Base-by-base conservation (phyloP, 2,888 invertebrate genomes). In the Drosophila anomalata region DNA sequence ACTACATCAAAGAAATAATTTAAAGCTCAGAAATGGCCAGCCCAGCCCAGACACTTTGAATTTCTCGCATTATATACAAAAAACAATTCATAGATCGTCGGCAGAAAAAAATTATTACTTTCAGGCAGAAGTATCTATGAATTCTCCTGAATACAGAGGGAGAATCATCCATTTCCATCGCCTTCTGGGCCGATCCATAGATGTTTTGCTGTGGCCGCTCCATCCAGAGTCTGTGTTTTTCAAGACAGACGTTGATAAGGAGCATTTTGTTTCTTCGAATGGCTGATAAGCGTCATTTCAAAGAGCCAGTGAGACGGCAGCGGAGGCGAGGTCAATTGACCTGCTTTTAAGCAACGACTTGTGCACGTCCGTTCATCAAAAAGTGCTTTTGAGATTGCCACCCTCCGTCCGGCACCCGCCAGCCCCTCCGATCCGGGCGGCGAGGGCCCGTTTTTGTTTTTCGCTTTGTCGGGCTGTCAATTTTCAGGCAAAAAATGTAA, bases 271-370 rank as follows among this genome's bases (percentile, higher is more conserved):
- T 78, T 69, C 77, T 75, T 76, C 77, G 85, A 80, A 76, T 70
- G 60, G 57, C 87, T 77, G 85, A 84, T 88, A 87, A 88, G 83
- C 70, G 73, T 76, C 85, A 79, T 81, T 78, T 75, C 77, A 69
- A 76, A 60, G 60, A 54, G 69, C 48, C 14, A 42, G 41, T 20
- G 41, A n/a, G 33, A 52, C 33, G 42, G 47, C 52, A 42, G 39
- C 71, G 36, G 71, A 70, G 58, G 61, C 76, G 82, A 84, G 90
- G 89, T 90, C 90, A 76, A 78, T 70, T 85, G 89, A 89, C 88
- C 90, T 75, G 80, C 76, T 87, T 85, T 85, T 81, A 84, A 83
- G 83, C 75, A 77, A 56, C 53, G 70, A 63, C 77, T 78, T 83
- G 74, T 76, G 74, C 58, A 63, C 72, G 69, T 74, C 55, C 73